phyloP scores from a whole-genome alignment of 2,113 vertebrate species.

The Atrichornis clamosus region DNA sequence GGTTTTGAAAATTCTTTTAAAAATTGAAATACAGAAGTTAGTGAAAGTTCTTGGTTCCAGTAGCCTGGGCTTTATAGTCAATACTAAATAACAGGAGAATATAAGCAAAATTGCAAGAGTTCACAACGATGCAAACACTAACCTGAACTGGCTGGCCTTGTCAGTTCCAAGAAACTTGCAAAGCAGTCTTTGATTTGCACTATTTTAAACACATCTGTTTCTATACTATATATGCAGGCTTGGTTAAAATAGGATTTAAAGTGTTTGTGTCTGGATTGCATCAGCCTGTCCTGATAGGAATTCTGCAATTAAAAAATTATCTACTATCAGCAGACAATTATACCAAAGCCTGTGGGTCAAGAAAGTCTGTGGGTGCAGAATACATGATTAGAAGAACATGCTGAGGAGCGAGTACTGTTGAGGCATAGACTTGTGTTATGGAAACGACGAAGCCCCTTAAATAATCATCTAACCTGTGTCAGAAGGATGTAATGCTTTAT shows the following conservation, averaged over 20 bases:
- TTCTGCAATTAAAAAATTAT: background rate
- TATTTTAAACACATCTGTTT: background rate
- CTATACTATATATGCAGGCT: background rate
- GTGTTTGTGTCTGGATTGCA: background rate
- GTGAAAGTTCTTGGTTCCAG: background rate
- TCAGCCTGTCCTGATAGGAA: background rate
- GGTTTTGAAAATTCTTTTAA: background rate
- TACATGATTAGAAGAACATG: background rate
- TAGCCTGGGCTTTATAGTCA: background rate
- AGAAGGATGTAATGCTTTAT: background rate
- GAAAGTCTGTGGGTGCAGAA: background rate
- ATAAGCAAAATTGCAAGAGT: background rate
- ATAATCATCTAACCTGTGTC: background rate
- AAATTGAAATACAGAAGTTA: background rate
- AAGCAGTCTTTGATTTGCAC: background rate
- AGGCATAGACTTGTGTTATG: background rate
- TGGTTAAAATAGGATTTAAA: background rate
- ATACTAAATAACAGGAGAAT: background rate
- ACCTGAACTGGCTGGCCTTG: background rate
- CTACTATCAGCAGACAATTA: background rate
- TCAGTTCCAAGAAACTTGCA: background rate
- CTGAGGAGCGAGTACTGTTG: background rate
- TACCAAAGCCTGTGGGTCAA: background rate
- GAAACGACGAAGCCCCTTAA: background rate
- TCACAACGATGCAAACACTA: background rate